phyloP scores from a whole-genome alignment of 2,797 vertebrate species.

The Protonibea diacanthus region DNA sequence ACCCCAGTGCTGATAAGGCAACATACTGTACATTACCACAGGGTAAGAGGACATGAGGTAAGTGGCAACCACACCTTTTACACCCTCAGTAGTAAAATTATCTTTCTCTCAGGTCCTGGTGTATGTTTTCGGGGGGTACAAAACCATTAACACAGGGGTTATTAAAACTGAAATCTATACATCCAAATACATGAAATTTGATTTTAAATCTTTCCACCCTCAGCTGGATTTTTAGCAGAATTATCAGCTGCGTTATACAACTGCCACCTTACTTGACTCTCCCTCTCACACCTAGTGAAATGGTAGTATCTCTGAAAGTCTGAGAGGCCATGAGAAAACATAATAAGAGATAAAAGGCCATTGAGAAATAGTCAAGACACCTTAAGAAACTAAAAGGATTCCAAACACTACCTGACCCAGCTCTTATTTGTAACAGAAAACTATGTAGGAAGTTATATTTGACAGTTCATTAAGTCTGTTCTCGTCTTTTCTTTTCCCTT shows the following conservation, averaged over 20 bases:
- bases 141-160: conserved; percentile 49
- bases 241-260: neutral
- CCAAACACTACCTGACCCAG: conserved; percentile 29
- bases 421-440: conserved; percentile 42
- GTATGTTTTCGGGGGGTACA: conserved; percentile 32
- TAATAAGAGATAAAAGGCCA: conserved; percentile 37
- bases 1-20: conserved; percentile 72
- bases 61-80: conserved; percentile 27
- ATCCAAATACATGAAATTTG: conserved; percentile 32
- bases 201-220: conserved; percentile 7
- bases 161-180: conserved; percentile 44
- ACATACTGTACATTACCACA: conserved; percentile 64
- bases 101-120: conserved; percentile 28
- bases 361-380: conserved; percentile 32
- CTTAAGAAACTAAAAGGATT: conserved; percentile 17
- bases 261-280: conserved; percentile 4
- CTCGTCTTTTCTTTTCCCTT: conserved; percentile 39
- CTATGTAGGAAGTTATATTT: conserved; percentile 51
- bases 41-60: conserved; percentile 56
- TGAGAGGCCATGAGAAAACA: conserved; percentile 29
- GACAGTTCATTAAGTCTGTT: conserved; percentile 45
- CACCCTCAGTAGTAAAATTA: conserved; percentile 2
- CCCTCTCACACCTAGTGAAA: conserved; percentile 22
- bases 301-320: conserved; percentile 11
- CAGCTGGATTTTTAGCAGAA: conserved; percentile 32